Conservation (phyloP, 2,888 invertebrate species). For the Octodonta nipae region DNA sequence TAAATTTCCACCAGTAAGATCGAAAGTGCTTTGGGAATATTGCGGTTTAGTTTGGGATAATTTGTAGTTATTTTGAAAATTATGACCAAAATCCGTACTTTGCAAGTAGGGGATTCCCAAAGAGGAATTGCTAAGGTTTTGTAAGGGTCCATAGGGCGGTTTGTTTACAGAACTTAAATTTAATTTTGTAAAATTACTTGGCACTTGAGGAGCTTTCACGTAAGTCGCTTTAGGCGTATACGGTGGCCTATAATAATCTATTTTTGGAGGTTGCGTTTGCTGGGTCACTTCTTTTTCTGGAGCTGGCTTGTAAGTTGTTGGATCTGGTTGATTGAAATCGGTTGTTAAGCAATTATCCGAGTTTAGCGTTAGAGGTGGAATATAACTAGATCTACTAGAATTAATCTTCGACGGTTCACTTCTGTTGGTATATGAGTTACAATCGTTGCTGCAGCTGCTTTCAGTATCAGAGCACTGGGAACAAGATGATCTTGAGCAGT, state of each 20-base stretch:
- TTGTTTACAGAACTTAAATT: constrained; percentile 10
- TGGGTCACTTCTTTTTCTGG: constrained; percentile 8
- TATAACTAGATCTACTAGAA: constrained; percentile 7
- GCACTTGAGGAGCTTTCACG: constrained; percentile 27
- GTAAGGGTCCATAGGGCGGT: constrained; percentile 19
- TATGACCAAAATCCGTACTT: constrained; percentile 7
- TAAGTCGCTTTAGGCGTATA: constrained; percentile 23
- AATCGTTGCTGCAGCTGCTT: constrained; percentile 30
- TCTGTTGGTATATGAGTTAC: constrained; percentile 20
- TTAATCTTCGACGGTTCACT: constrained; percentile 22
- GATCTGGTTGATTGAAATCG: constrained; percentile 32
- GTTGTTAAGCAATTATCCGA: constrained; percentile 30
- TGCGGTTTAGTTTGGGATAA: neutral
- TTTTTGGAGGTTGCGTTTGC: constrained; percentile 7
- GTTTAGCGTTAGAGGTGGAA: constrained; percentile 10
- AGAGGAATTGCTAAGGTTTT: neutral
- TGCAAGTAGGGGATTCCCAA: constrained; percentile 16
- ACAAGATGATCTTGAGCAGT: constrained; percentile 58
- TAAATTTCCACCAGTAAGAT: neutral
- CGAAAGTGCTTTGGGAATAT: neutral
- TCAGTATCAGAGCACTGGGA: constrained; percentile 46
- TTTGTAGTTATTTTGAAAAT: constrained; percentile 3
- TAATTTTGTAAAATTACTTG: constrained; percentile 20
- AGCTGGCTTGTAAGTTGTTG: constrained; percentile 31
- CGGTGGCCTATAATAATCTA: constrained; percentile 21